Percentiles rank a stretch among this genome's conserved stretches.
Conservation (phyloP, 2,797 vertebrate species). For the Forpus xanthops region DNA sequence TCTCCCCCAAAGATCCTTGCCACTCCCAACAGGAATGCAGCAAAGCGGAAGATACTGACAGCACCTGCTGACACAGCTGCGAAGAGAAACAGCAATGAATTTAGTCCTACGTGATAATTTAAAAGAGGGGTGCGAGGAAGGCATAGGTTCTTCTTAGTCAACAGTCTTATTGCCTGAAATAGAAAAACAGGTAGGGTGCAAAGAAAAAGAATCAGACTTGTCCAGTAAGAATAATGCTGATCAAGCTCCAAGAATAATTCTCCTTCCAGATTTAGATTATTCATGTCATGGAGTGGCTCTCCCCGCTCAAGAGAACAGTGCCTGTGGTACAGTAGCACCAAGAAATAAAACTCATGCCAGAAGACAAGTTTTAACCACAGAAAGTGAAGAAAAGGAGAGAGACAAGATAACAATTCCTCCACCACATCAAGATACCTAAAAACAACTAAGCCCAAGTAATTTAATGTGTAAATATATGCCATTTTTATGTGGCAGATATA, state of each 20-base stretch:
- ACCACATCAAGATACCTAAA: not conserved
- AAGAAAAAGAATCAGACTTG: not conserved
- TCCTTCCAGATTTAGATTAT: not conserved
- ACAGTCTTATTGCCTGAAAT: not conserved
- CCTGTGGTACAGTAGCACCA: not conserved
- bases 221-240: not conserved
- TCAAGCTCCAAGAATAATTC: not conserved
- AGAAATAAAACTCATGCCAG: not conserved
- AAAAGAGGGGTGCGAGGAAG: not conserved
- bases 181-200: not conserved
- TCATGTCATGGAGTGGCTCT: not conserved
- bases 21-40: not conserved
- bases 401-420: not conserved
- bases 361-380: not conserved
- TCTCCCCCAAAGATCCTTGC: not conserved
- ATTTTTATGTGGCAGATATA: not conserved
- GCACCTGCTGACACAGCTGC: not conserved
- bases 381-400: not conserved
- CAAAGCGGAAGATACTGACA: not conserved
- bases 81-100: not conserved
- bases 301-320: not conserved
- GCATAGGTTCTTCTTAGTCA: not conserved
- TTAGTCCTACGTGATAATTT: not conserved
- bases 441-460: not conserved
- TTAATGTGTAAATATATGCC: not conserved